Conservation (phyloP, 1,140 invertebrate genomes). For the Pygmarrhopalites habei region DNA sequence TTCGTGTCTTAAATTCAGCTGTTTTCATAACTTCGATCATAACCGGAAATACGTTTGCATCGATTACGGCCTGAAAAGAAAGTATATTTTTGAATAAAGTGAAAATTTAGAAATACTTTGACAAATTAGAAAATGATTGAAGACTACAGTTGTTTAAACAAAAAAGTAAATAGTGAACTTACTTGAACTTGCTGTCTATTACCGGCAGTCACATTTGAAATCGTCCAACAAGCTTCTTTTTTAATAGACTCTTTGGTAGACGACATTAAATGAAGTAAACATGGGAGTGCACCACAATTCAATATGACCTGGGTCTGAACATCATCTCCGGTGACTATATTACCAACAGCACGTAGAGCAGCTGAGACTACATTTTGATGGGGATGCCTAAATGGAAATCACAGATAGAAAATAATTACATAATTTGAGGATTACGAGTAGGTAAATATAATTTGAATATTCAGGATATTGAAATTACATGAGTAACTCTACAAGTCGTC, state of each 20-base stretch:
- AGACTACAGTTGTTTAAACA: neutral
- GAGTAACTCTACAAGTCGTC: constrained; percentile 85
- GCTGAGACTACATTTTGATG: constrained; percentile 89
- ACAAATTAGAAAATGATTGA: neutral
- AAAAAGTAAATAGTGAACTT: neutral
- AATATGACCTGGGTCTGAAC: constrained; percentile 90
- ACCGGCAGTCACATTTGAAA: constrained; percentile 96
- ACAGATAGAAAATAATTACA: constrained; percentile 20
- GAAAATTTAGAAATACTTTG: constrained; percentile 8
- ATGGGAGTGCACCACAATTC: constrained; percentile 82
- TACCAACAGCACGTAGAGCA: constrained; percentile 88
- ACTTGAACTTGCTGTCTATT: constrained; percentile 88
- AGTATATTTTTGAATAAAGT: no score
- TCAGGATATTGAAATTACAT: constrained; percentile 61
- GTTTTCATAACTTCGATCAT: constrained; percentile 83
- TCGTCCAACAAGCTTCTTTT: constrained; percentile 97
- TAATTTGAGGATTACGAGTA: neutral
- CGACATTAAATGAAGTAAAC: constrained; percentile 70
- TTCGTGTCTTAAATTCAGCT: constrained; percentile 92
- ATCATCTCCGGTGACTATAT: constrained; percentile 97
- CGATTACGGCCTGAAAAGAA: constrained; percentile 74
- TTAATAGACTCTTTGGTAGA: constrained; percentile 75
- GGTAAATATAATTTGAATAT: neutral
- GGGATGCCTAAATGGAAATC: constrained; percentile 59
- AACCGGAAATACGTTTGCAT: constrained; percentile 88